Percentiles rank a stretch among this genome's conserved stretches.
Evolutionary conservation across 1,140 invertebrate genomes (phyloP).

Genomic region (Frieseomelitta varia): DNA sequence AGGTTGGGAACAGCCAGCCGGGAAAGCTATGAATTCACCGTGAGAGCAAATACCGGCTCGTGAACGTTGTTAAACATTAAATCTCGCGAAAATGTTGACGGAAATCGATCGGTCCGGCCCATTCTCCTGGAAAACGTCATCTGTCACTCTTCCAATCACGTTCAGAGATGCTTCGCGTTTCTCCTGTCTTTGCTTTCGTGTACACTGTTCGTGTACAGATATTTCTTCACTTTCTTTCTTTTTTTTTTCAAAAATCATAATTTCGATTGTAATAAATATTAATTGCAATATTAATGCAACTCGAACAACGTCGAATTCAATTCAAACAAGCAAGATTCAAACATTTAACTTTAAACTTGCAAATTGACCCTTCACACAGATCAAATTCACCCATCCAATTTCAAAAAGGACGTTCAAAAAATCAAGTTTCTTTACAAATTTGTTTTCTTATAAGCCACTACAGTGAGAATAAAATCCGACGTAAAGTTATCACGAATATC

Average conservation of each 20-base stretch:
- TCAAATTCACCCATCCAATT: too few species aligned
- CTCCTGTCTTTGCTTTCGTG: not conserved
- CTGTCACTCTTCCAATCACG: not conserved
- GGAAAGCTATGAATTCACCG: slow-evolving; percentile 33
- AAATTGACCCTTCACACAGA: too few species aligned
- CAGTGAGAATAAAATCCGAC: too few species aligned
- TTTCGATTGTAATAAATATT: too few species aligned
- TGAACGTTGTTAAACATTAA: slow-evolving; percentile 38
- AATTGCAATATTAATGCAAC: too few species aligned
- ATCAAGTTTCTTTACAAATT: too few species aligned
- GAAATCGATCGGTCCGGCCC: not conserved
- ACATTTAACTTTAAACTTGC: too few species aligned
- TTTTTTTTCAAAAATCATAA: not conserved
- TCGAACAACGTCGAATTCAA: too few species aligned
- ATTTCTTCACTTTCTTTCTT: not conserved
- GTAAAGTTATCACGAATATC: too few species aligned
- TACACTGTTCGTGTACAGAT: not conserved
- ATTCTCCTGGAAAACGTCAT: not conserved
- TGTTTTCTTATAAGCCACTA: too few species aligned
- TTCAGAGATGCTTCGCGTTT: not conserved
- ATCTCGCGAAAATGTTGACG: slow-evolving; percentile 16
- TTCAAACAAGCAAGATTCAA: too few species aligned
- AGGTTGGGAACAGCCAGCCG: slow-evolving; percentile 40
- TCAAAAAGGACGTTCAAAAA: too few species aligned
- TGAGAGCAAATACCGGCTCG: slow-evolving; percentile 24